phyloP scores from a whole-genome alignment of 1,140 invertebrate species.

The Drosophila nikananu region DNA sequence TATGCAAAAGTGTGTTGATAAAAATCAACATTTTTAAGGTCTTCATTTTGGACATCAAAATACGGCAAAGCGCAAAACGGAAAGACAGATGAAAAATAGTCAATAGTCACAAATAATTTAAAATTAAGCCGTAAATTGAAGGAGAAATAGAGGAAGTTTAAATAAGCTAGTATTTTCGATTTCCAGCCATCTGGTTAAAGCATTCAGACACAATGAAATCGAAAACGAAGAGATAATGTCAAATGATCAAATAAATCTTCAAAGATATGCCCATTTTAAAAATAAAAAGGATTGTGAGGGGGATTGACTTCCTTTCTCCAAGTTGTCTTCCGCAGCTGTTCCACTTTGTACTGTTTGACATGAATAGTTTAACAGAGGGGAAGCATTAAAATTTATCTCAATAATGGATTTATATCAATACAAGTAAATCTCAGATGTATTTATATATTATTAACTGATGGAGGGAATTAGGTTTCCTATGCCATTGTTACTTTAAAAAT shows the following conservation, averaged over 20 bases:
- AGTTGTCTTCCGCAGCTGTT: neutral
- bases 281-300: neutral
- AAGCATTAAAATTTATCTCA: neutral
- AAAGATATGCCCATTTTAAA: neutral
- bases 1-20: constrained; percentile 4
- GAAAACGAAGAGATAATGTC: neutral
- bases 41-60: neutral
- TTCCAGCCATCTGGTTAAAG: neutral
- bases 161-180: too few relatives aligned
- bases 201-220: neutral
- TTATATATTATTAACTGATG: neutral
- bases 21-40: neutral
- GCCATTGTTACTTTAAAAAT: neutral
- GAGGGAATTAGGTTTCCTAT: too few relatives aligned
- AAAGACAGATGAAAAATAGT: too few relatives aligned
- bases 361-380: neutral
- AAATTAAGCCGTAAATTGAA: too few relatives aligned
- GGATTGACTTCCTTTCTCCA: neutral
- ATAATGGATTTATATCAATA: neutral
- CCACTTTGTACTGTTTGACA: neutral
- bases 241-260: neutral
- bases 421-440: neutral
- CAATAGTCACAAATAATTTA: too few relatives aligned
- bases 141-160: too few relatives aligned
- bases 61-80: too few relatives aligned